Conservation (phyloP, 92 coral and sea anemone species). For the Umimayanthus kanabou region DNA sequence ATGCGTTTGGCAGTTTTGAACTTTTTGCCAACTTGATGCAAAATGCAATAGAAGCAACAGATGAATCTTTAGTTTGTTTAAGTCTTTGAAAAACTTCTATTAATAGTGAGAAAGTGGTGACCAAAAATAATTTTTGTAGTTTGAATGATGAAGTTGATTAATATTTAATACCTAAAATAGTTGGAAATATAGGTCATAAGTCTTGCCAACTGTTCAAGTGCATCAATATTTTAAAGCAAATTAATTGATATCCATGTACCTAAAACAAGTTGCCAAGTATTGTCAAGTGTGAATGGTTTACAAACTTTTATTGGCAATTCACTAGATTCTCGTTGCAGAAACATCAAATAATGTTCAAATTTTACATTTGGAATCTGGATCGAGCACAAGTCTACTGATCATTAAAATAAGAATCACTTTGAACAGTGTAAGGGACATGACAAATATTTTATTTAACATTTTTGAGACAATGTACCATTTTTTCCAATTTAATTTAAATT, state of each 20-base stretch:
- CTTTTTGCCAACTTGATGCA: neutral
- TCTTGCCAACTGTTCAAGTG: neutral
- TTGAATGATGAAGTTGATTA: neutral
- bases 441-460: neutral
- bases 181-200: too few species aligned
- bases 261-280: neutral
- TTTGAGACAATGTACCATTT: neutral
- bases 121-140: neutral
- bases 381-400: neutral
- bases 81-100: neutral
- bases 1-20: neutral
- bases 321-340: neutral
- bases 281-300: neutral
- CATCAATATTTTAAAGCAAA: neutral
- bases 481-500: neutral
- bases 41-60: too few species aligned
- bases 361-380: neutral
- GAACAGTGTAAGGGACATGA: neutral
- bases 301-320: neutral
- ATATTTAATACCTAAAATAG: neutral
- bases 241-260: neutral
- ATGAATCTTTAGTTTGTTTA: neutral
- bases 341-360: neutral
- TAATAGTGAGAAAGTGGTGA: neutral
- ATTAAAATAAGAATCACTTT: too few species aligned